Conservation (phyloP, 2,888 invertebrate species). For the Zaprionus lineosus region DNA sequence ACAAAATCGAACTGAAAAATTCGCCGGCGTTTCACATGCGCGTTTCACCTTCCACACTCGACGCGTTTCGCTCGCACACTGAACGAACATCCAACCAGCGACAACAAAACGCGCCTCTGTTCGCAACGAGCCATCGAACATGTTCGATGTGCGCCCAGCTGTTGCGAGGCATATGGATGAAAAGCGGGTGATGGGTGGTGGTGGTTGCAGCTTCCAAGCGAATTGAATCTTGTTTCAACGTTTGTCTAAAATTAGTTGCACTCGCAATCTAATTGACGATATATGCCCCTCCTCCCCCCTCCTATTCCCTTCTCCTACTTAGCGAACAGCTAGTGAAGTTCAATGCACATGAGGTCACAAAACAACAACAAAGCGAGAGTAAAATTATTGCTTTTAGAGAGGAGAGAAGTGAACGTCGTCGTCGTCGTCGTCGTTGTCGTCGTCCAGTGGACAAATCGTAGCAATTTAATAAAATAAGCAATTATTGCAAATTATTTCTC, state of each 20-base stretch:
- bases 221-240: background rate
- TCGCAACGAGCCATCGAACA: slow-evolving; percentile 19
- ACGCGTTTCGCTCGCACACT: slow-evolving; percentile 42
- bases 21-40: slow-evolving; percentile 29
- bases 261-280: slow-evolving; percentile 15
- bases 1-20: slow-evolving; percentile 37
- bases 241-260: slow-evolving; percentile 49
- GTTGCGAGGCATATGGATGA: background rate
- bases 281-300: no score
- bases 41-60: slow-evolving; percentile 26
- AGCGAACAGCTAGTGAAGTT: slow-evolving; percentile 40
- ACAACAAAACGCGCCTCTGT: slow-evolving; percentile 19
- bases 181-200: slow-evolving; percentile 11
- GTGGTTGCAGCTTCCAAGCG: slow-evolving; percentile 11
- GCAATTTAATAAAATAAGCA: slow-evolving; percentile 65
- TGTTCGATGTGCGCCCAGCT: slow-evolving; percentile 26
- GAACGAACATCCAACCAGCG: background rate
- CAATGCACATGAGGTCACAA: slow-evolving; percentile 59
- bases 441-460: slow-evolving; percentile 51
- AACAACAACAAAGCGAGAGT: slow-evolving; percentile 41
- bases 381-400: slow-evolving; percentile 67
- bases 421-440: no score
- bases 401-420: no score
- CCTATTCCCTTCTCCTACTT: background rate
- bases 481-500: slow-evolving; percentile 62